Evolutionary conservation across 2,888 invertebrate genomes (phyloP).

Genomic region (Idaea aversata): DNA sequence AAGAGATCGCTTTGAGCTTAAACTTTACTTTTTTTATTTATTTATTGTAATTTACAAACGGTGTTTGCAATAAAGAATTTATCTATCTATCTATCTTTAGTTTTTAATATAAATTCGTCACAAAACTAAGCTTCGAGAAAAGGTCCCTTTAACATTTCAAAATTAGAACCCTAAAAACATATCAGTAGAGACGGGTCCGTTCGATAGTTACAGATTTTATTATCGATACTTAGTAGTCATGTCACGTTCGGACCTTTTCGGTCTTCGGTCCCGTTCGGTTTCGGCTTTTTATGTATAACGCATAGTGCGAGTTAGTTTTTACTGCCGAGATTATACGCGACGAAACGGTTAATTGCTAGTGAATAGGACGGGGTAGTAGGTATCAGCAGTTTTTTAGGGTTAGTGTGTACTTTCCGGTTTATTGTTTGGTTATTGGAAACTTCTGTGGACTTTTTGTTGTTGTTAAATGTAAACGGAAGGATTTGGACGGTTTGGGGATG

Average conservation of each 20-base stretch:
- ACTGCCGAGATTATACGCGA: constrained; percentile 36
- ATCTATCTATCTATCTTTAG: too few species aligned
- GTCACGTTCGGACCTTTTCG: constrained; percentile 23
- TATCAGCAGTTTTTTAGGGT: constrained; percentile 29
- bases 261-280: constrained; percentile 14
- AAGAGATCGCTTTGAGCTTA: too few species aligned
- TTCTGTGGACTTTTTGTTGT: constrained; percentile 13
- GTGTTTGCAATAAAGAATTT: too few species aligned
- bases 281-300: constrained; percentile 32
- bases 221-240: constrained; percentile 21
- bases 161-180: constrained; percentile 30
- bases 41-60: too few species aligned
- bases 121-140: neutral
- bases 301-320: constrained; percentile 35
- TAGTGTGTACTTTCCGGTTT: constrained; percentile 16
- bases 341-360: constrained; percentile 33
- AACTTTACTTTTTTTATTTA: too few species aligned
- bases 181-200: constrained; percentile 34
- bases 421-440: constrained; percentile 2
- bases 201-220: constrained; percentile 31
- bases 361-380: constrained; percentile 25
- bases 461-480: constrained; percentile 4
- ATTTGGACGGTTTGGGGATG: neutral
- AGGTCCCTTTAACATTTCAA: constrained; percentile 23
- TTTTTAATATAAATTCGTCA: neutral